A percentile compares a stretch with the other conserved stretches of the same genome.
Conservation (phyloP, 2,113 vertebrate genomes). For the Leptobrachium leishanense region DNA sequence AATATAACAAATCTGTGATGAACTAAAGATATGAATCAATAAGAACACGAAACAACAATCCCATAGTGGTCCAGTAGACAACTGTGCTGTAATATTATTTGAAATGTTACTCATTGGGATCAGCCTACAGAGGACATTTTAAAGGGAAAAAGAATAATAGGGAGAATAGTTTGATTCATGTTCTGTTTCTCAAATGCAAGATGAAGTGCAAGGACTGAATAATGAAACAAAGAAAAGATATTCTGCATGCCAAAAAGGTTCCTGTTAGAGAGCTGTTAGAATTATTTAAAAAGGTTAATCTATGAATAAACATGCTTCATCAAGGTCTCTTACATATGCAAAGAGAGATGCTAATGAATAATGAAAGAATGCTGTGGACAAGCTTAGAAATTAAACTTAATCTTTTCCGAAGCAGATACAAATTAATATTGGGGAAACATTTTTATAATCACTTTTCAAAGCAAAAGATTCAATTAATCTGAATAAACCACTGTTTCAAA, state of each 20-base stretch:
- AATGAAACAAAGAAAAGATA: slow-evolving; percentile 92
- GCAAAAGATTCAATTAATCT: slow-evolving; percentile 88
- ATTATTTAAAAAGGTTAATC: slow-evolving; percentile 99
- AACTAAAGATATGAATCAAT: slow-evolving; percentile 59
- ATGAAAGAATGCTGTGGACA: slow-evolving; percentile 87
- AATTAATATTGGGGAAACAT: slow-evolving; percentile 86
- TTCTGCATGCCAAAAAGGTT: slow-evolving; percentile 91
- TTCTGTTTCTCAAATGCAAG: slow-evolving; percentile 88
- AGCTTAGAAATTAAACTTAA: slow-evolving; percentile 80
- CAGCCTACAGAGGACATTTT: slow-evolving; percentile 73
- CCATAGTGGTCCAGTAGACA: slow-evolving; percentile 55
- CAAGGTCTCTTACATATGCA: slow-evolving; percentile 89
- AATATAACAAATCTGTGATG: slow-evolving; percentile 61
- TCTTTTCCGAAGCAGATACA: slow-evolving; percentile 81
- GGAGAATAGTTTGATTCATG: slow-evolving; percentile 80
- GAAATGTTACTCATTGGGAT: slow-evolving; percentile 69
- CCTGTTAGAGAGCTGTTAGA: slow-evolving; percentile 90
- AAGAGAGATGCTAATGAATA: slow-evolving; percentile 92
- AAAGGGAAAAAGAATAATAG: slow-evolving; percentile 66
- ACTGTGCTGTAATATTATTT: slow-evolving; percentile 66
- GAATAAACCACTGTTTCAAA: slow-evolving; percentile 86
- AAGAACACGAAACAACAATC: slow-evolving; percentile 56
- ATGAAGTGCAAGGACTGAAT: slow-evolving; percentile 84
- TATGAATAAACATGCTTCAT: slow-evolving; percentile 99
- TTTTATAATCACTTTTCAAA: slow-evolving; percentile 88